Evolutionary conservation across 2,113 vertebrate species (phyloP), one percentile per base, ranked within the genome.

Genomic region (Notarius quadriscutis): DNA sequence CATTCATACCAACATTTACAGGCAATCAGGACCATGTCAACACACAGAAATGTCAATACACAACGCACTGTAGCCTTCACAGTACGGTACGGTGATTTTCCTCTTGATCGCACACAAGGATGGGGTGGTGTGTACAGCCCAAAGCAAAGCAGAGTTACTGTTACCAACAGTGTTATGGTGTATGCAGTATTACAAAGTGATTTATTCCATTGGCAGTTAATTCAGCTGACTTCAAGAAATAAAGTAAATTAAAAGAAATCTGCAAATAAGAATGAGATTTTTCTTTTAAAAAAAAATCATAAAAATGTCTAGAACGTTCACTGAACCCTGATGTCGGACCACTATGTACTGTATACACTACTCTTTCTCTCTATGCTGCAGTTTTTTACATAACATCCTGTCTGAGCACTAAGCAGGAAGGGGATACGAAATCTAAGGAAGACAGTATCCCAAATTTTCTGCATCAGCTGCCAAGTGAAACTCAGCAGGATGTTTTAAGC

Each of bases 381-480:
- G 34, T 1, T 55, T 51, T 79, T 84, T 79, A 51, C 87, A 71
- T 60, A 84, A 50, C 69, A 74, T 34, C 80, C 55, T 51, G 14
- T 30, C 25, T 60, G 34, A 48, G 30, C 10, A 34, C 62, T 41
- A 55, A 27, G 63, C 84, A 80, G 60, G 74, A 80, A 87, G n/a
- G 12, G 25, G 85, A 75, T 41, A 50, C 10, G 6, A 25, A 25
- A 51, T 51, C 58, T 34, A n/a, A 34, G 71, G 14, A 83, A 87
- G 27, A 65, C 18, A 63, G 51, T 51, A 41, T 27, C 18, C 6
- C 17, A 75, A 7, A 84, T 82, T n/a, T 60, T 82, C 63, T 65
- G n/a, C 9, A 25, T 75, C 87, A 86, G 81, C 84, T 67, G n/a
- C 20, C 25, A 51, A 62, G 5, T 81, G 50, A 80, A 75, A 74